phyloP scores from a whole-genome alignment of 2,888 invertebrate genomes.

The Cosmia trapezina region DNA sequence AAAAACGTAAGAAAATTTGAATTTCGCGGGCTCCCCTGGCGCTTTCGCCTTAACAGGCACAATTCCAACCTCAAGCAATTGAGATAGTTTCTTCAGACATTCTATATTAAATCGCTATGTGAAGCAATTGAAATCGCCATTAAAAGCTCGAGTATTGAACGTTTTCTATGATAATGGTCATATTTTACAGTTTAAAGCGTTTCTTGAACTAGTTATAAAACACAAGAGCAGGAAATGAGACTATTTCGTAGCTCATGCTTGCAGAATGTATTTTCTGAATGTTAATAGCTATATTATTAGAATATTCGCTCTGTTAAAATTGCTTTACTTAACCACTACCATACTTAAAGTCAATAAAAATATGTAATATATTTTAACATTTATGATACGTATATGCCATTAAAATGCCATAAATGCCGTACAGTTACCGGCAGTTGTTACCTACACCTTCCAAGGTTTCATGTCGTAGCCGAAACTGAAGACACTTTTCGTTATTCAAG shows the following conservation, averaged over 20 bases:
- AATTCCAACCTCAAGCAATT: slow-evolving; percentile 15
- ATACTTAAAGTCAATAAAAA: too few species aligned
- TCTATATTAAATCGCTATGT: slow-evolving; percentile 17
- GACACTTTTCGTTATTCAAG: too few species aligned
- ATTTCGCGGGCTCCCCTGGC: too few species aligned
- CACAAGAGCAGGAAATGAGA: slow-evolving; percentile 47
- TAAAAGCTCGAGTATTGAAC: slow-evolving; percentile 25
- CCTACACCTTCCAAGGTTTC: too few species aligned
- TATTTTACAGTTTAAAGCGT: slow-evolving; percentile 35
- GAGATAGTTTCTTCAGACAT: slow-evolving; percentile 20
- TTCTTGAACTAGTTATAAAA: slow-evolving; percentile 26
- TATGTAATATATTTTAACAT: too few species aligned
- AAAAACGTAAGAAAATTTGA: too few species aligned
- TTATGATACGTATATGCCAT: too few species aligned
- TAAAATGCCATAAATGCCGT: too few species aligned
- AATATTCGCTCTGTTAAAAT: not conserved
- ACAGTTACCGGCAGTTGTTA: too few species aligned
- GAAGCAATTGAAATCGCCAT: slow-evolving; percentile 33
- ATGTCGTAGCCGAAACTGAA: too few species aligned
- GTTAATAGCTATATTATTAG: not conserved
- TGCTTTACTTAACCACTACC: too few species aligned
- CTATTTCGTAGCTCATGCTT: slow-evolving; percentile 11
- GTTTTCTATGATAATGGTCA: slow-evolving; percentile 17
- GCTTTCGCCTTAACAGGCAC: not conserved
- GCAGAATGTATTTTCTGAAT: slow-evolving; percentile 8